Evolutionary conservation across 2,888 invertebrate species (phyloP).

Genomic region (Nomada lathburiana): DNA sequence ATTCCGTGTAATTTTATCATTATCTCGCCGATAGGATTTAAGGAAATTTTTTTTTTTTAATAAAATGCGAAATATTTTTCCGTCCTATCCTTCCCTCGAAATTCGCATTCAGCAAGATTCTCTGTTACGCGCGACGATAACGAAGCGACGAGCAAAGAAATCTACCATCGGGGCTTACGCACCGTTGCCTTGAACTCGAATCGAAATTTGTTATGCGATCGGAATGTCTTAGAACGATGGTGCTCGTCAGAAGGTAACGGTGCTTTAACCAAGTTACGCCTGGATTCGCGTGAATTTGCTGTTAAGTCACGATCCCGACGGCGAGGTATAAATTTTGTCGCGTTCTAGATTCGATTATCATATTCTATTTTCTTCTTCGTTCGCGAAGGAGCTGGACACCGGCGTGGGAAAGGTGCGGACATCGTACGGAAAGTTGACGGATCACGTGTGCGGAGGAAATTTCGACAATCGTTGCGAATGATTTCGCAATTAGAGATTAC

Average conservation of each 20-base stretch:
- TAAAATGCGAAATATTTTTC: too few species aligned
- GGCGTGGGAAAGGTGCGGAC: neutral
- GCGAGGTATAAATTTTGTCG: conserved; percentile 23
- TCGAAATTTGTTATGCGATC: conserved; percentile 66
- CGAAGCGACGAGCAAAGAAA: too few species aligned
- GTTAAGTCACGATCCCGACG: conserved; percentile 54
- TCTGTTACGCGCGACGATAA: too few species aligned
- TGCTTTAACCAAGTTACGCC: conserved; percentile 64
- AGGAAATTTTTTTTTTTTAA: too few species aligned
- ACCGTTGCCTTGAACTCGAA: conserved; percentile 12
- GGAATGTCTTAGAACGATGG: conserved; percentile 60
- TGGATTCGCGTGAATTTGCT: conserved; percentile 57
- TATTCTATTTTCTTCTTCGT: neutral
- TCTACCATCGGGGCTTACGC: too few species aligned
- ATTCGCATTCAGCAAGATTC: too few species aligned
- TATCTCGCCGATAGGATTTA: too few species aligned
- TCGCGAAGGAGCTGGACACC: neutral
- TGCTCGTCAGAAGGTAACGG: conserved; percentile 65
- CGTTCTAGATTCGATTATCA: conserved; percentile 12
- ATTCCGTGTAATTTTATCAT: too few species aligned
- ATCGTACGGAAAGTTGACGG: neutral
- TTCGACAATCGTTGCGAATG: neutral
- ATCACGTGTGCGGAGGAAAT: neutral
- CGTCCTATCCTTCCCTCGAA: too few species aligned
- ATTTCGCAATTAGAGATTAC: neutral